Conservation (phyloP, 2,888 invertebrate genomes). For the Lymantria dispar region DNA sequence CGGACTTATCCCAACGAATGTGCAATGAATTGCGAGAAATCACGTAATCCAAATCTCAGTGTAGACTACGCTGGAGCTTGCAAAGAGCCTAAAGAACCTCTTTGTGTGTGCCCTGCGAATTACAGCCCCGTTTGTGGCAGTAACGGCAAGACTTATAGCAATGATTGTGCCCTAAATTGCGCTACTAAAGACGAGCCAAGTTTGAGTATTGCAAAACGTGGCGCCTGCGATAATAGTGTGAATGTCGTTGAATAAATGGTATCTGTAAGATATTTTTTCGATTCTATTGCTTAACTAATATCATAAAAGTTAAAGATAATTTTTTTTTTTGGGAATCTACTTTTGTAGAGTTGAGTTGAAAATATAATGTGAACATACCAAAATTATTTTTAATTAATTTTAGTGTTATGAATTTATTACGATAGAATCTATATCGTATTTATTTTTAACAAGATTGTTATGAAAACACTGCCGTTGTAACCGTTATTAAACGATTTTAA, state of each 20-base stretch:
- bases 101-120: background rate
- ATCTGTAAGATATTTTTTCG: background rate
- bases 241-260: background rate
- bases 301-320: no score
- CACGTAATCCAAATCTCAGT: background rate
- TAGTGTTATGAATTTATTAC: no score
- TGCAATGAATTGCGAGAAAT: background rate
- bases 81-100: background rate
- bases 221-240: background rate
- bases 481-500: no score
- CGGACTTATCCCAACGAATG: slow-evolving; percentile 2
- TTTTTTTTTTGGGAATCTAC: no score
- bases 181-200: background rate
- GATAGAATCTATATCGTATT: no score
- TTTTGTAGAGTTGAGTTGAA: no score
- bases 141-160: background rate
- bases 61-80: background rate
- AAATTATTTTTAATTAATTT: no score
- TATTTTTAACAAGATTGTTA: no score
- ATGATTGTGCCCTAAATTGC: background rate
- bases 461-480: no score
- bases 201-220: background rate
- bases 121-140: background rate
- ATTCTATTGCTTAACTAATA: no score
- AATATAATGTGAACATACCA: no score